Evolutionary conservation across 1,140 invertebrate genomes (phyloP).

Genomic region (Bombus haemorrhoidalis): DNA sequence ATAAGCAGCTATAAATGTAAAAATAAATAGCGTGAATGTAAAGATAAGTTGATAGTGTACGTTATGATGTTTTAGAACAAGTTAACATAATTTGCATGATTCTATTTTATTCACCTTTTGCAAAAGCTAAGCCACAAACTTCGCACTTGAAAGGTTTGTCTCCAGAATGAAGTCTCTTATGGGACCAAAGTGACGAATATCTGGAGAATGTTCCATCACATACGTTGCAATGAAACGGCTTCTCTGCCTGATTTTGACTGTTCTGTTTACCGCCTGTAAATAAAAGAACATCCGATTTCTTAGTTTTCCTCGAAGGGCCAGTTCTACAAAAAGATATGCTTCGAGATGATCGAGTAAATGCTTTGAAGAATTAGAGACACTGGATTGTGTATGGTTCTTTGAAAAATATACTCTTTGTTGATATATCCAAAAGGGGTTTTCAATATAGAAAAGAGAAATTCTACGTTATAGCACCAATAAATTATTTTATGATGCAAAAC

Average conservation of each 20-base stretch:
- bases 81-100: not conserved
- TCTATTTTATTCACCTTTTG: slow-evolving; percentile 84
- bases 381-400: slow-evolving; percentile 49
- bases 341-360: slow-evolving; percentile 62
- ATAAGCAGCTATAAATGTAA: slow-evolving; percentile 86
- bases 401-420: slow-evolving; percentile 57
- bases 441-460: slow-evolving; percentile 1
- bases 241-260: slow-evolving; percentile 86
- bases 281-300: slow-evolving; percentile 71
- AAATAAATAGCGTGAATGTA: slow-evolving; percentile 20
- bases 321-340: slow-evolving; percentile 78
- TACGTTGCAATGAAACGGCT: slow-evolving; percentile 93
- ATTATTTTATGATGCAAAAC: slow-evolving; percentile 30
- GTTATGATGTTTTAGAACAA: not conserved
- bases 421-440: slow-evolving; percentile 65
- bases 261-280: slow-evolving; percentile 82
- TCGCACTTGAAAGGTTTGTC: slow-evolving; percentile 96
- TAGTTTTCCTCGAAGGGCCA: slow-evolving; percentile 79
- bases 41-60: not conserved
- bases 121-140: slow-evolving; percentile 96
- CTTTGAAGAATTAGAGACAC: slow-evolving; percentile 57
- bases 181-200: slow-evolving; percentile 93
- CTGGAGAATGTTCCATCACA: slow-evolving; percentile 92
- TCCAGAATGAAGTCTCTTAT: slow-evolving; percentile 92
- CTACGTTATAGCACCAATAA: slow-evolving; percentile 10